These are phyloP conservation scores for Nibea coibor DNA, from an alignment of 2,113 vertebrate species.

Conservation along the genomic window DNA sequence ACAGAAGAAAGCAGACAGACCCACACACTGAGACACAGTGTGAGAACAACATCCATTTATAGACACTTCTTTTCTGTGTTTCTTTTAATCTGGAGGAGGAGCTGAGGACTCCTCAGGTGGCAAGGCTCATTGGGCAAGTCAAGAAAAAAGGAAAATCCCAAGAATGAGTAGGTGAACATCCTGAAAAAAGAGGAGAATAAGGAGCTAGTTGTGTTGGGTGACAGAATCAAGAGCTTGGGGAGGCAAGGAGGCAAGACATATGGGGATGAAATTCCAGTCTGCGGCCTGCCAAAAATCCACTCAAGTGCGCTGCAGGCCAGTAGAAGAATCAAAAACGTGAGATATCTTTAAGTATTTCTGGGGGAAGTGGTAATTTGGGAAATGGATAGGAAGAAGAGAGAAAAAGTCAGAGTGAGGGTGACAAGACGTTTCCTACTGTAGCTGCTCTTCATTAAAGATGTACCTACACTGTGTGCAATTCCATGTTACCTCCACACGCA, in stretches of 20 bases:
- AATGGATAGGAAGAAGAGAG: not conserved
- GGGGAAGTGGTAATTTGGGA: not conserved
- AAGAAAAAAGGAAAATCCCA: too few species aligned
- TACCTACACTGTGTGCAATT: not conserved
- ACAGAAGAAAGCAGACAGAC: too few species aligned
- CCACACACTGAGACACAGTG: too few species aligned
- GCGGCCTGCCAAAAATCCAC: not conserved
- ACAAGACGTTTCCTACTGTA: not conserved
- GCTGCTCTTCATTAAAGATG: not conserved
- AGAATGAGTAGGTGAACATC: too few species aligned
- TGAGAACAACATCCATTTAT: too few species aligned
- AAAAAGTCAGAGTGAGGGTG: not conserved
- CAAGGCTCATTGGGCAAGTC: too few species aligned
- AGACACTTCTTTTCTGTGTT: too few species aligned
- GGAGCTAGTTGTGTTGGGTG: not conserved
- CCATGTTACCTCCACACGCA: not conserved
- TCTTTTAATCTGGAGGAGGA: too few species aligned
- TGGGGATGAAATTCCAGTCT: not conserved
- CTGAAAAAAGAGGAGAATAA: not conserved
- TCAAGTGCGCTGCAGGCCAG: not conserved
- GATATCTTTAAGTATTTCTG: not conserved
- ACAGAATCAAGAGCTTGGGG: not conserved
- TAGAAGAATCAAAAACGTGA: not conserved
- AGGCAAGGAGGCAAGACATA: not conserved
- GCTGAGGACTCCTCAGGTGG: too few species aligned